A percentile compares a stretch with the other conserved stretches of the same genome.
These are phyloP conservation scores for Melanotaenia parkinsoni DNA, from an alignment of 2,797 vertebrate species.

Conservation along the genomic window DNA sequence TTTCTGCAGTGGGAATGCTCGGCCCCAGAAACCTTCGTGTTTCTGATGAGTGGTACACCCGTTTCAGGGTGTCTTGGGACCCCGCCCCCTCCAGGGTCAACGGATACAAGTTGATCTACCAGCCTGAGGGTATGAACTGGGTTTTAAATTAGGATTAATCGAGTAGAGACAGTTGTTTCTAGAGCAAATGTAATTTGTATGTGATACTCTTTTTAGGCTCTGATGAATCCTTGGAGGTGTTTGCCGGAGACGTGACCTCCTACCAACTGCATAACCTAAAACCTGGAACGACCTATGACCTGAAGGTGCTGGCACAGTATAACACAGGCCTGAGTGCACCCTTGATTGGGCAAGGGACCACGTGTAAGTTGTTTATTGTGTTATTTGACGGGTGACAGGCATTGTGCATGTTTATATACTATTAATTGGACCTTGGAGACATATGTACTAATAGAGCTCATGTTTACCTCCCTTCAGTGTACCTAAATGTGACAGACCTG, in stretches of 20 bases:
- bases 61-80: conserved; percentile 97
- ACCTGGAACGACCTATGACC: conserved; percentile 94
- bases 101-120: conserved; percentile 96
- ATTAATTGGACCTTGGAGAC: not conserved
- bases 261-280: conserved; percentile 91
- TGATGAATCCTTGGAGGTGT: conserved; percentile 86
- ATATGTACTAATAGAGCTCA: not conserved
- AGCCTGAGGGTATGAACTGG: conserved; percentile 86
- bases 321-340: conserved; percentile 90
- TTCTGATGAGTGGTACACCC: conserved; percentile 98
- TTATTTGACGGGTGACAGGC: not conserved
- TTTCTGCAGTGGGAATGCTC: conserved; percentile 89
- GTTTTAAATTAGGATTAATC: not conserved
- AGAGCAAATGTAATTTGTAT: not conserved
- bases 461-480: conserved; percentile 82
- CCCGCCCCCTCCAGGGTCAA: conserved; percentile 90
- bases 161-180: not conserved
- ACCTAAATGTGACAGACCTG: conserved; percentile 94
- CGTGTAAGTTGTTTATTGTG: conserved; percentile 83
- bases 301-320: conserved; percentile 94
- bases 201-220: conserved; percentile 76
- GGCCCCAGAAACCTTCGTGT: conserved; percentile 95
- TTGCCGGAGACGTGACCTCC: conserved; percentile 93
- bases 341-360: conserved; percentile 92
- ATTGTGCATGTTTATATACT: not conserved